Evolutionary conservation across 2,888 invertebrate genomes (phyloP).

Genomic region (Pomacea canaliculata): DNA sequence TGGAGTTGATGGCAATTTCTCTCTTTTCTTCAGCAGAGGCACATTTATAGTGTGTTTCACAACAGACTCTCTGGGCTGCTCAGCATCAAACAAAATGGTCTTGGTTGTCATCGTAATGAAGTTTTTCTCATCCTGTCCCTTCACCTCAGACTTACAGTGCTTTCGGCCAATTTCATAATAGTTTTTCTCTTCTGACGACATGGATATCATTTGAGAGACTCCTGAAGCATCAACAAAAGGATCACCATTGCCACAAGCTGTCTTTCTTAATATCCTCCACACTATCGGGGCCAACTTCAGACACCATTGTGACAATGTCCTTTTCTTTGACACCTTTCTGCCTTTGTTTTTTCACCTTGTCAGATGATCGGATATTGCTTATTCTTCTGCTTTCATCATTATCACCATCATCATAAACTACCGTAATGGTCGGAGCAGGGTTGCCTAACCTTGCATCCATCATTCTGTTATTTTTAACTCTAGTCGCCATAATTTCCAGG

Average conservation of each 20-base stretch:
- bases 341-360: constrained; percentile 23
- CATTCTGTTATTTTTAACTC: background rate
- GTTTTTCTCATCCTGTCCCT: background rate
- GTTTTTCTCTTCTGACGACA: constrained; percentile 15
- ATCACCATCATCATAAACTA: constrained; percentile 38
- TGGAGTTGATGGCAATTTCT: constrained; percentile 12
- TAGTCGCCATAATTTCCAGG: constrained; percentile 5
- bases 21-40: constrained; percentile 29
- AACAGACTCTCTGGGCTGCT: constrained; percentile 41
- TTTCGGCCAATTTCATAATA: constrained; percentile 15
- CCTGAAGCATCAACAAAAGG: background rate
- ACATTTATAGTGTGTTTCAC: constrained; percentile 42
- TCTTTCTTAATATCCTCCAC: constrained; percentile 12
- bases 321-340: constrained; percentile 34
- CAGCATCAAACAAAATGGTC: constrained; percentile 44
- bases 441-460: no score
- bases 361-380: no score
- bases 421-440: background rate
- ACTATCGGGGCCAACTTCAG: constrained; percentile 34
- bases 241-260: constrained; percentile 1
- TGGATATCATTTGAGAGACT: background rate
- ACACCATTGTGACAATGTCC: constrained; percentile 49
- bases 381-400: constrained; percentile 23
- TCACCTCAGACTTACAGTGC: background rate
- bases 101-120: constrained; percentile 35